A percentile compares a stretch with the other conserved stretches of the same genome.
phyloP scores from a whole-genome alignment of 2,888 invertebrate species.

The Drosophila eohydei region DNA sequence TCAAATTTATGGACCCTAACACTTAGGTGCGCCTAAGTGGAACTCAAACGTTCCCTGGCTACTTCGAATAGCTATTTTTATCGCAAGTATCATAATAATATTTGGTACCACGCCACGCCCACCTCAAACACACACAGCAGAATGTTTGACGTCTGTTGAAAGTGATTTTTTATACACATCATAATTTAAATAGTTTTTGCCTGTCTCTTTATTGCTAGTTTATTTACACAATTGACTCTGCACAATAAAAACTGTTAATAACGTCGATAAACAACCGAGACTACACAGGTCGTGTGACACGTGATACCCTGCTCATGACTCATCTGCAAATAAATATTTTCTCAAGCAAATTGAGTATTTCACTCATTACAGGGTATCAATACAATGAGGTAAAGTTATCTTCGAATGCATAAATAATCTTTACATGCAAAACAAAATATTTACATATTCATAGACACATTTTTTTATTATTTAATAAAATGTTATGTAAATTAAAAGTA shows the following conservation, averaged over 20 bases:
- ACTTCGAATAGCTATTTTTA: conserved; percentile 9
- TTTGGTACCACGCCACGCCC: conserved; percentile 12
- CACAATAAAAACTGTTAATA: conserved; percentile 31
- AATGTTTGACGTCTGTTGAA: conserved; percentile 12
- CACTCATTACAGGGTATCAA: background rate
- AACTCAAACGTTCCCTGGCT: conserved; percentile 28
- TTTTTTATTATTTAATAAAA: background rate
- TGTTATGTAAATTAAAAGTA: background rate
- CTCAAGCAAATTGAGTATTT: background rate
- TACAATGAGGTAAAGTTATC: background rate
- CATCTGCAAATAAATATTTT: background rate
- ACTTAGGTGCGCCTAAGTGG: conserved; percentile 19
- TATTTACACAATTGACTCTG: conserved; percentile 48
- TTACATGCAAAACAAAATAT: background rate
- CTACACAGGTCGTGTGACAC: background rate
- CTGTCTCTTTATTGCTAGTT: conserved; percentile 37
- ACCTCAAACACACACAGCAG: background rate
- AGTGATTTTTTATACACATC: conserved; percentile 30
- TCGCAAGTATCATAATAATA: conserved; percentile 6
- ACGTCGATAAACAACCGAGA: conserved; percentile 6
- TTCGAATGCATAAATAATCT: background rate
- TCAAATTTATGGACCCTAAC: conserved; percentile 25
- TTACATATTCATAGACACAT: background rate
- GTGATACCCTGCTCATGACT: conserved; percentile 6
- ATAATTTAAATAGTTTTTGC: conserved; percentile 40